Evolutionary conservation across 2,888 invertebrate species (phyloP).

Genomic region (Doris montereyensis): DNA sequence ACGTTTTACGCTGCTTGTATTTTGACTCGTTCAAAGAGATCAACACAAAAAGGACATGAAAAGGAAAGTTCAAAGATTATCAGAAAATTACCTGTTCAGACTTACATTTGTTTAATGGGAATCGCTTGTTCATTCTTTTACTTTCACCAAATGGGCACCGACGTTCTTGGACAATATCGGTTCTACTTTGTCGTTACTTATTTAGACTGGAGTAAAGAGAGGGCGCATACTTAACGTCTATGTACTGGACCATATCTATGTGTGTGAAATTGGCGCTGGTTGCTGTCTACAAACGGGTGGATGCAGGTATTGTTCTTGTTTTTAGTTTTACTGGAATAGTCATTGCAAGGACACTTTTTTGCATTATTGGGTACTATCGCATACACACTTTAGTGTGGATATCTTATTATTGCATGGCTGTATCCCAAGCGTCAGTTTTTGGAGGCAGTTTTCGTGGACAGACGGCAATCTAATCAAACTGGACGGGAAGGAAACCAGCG

Average conservation of each 20-base stretch:
- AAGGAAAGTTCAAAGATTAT: neutral
- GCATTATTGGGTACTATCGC: neutral
- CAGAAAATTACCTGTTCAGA: neutral
- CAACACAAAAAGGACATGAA: neutral
- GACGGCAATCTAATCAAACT: constrained; percentile 20
- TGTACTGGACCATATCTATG: constrained; percentile 31
- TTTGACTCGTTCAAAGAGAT: neutral
- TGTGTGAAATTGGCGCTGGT: constrained; percentile 22
- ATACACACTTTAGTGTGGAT: constrained; percentile 29
- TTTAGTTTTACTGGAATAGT: constrained; percentile 7
- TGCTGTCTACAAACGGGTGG: neutral
- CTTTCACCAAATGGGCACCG: no score
- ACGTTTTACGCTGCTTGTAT: constrained; percentile 14
- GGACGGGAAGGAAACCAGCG: constrained; percentile 29
- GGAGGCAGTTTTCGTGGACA: constrained; percentile 30
- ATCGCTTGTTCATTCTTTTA: constrained; percentile 6
- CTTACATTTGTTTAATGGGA: constrained; percentile 10
- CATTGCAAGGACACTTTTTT: neutral
- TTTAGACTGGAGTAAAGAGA: constrained; percentile 30
- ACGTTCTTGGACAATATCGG: no score
- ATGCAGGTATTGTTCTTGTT: constrained; percentile 5
- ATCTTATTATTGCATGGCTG: constrained; percentile 3
- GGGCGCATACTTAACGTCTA: constrained; percentile 13
- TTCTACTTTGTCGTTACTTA: no score
- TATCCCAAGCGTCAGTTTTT: constrained; percentile 30